Conservation (phyloP, 2,113 vertebrate genomes). For the Psilopsiagon aurifrons region DNA sequence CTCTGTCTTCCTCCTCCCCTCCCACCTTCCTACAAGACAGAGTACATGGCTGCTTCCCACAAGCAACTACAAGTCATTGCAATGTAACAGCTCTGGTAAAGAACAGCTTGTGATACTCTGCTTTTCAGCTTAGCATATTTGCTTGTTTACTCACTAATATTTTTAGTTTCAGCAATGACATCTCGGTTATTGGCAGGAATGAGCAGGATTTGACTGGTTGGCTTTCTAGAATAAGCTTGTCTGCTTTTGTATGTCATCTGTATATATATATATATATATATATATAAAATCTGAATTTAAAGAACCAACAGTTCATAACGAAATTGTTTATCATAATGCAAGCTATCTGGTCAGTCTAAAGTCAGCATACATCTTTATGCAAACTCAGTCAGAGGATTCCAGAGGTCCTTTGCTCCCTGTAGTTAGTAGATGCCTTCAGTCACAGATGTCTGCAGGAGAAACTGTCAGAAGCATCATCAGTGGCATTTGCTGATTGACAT, state of each 20-base stretch:
- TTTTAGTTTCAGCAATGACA: not conserved
- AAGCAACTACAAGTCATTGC: not conserved
- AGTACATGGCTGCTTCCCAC: not conserved
- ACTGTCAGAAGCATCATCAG: not conserved
- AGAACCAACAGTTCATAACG: not conserved
- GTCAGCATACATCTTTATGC: not conserved
- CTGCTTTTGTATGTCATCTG: not conserved
- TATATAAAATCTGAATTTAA: not conserved
- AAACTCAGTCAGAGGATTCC: not conserved
- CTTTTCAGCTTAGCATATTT: not conserved
- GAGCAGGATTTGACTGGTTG: slow-evolving; percentile 22
- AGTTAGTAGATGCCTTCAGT: not conserved
- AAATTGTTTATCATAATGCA: not conserved
- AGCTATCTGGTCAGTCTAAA: not conserved
- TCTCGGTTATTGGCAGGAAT: not conserved
- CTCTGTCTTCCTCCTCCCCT: not conserved
- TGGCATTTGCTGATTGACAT: not conserved
- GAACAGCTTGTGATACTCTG: not conserved
- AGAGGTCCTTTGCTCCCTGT: not conserved
- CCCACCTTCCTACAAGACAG: not conserved
- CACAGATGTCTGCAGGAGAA: not conserved
- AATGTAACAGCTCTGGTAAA: not conserved
- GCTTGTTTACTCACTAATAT: not conserved
- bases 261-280: not conserved
- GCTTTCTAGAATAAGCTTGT: not conserved